These are phyloP conservation scores for Neuroscelio doddi DNA, from an alignment of 2,888 invertebrate genomes.

Conservation along the genomic window DNA sequence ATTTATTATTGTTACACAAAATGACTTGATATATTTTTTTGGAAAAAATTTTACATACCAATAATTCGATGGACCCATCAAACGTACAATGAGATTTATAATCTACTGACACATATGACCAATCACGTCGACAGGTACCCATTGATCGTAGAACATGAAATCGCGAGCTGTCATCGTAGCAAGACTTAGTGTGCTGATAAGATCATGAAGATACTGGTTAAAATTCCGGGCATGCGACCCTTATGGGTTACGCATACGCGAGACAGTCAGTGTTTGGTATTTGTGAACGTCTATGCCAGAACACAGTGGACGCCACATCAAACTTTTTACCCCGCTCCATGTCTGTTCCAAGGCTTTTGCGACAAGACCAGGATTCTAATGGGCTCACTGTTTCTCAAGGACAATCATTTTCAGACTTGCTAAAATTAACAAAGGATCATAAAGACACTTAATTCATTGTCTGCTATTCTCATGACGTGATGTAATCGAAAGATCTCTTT, in stretches of 20 bases:
- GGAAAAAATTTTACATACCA: slow-evolving; percentile 17
- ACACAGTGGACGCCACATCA: slow-evolving; percentile 18
- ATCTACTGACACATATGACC: slow-evolving; percentile 21
- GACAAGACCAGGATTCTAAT: slow-evolving; percentile 52
- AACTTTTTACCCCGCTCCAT: slow-evolving; percentile 23
- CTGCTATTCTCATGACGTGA: neutral
- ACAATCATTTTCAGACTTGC: slow-evolving; percentile 35
- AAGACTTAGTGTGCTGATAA: slow-evolving; percentile 42
- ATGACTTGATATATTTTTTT: too few relatives aligned
- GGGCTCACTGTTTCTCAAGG: slow-evolving; percentile 48
- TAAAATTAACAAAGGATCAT: slow-evolving; percentile 24
- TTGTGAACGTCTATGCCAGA: slow-evolving; percentile 24
- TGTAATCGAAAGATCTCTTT: too few relatives aligned
- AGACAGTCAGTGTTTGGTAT: slow-evolving; percentile 14
- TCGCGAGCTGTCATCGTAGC: slow-evolving; percentile 26
- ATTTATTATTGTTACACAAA: too few relatives aligned
- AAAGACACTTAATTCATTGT: slow-evolving; percentile 13
- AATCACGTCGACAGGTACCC: slow-evolving; percentile 17
- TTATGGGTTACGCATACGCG: slow-evolving; percentile 54
- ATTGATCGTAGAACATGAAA: slow-evolving; percentile 25
- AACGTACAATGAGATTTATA: too few relatives aligned
- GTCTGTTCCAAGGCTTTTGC: slow-evolving; percentile 26
- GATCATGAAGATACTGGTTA: slow-evolving; percentile 50
- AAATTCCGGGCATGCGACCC: slow-evolving; percentile 52
- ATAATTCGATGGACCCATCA: slow-evolving; percentile 18